These are phyloP conservation scores for Eupithecia dodoneata DNA, from an alignment of 2,888 invertebrate species.

Conservation along the genomic window DNA sequence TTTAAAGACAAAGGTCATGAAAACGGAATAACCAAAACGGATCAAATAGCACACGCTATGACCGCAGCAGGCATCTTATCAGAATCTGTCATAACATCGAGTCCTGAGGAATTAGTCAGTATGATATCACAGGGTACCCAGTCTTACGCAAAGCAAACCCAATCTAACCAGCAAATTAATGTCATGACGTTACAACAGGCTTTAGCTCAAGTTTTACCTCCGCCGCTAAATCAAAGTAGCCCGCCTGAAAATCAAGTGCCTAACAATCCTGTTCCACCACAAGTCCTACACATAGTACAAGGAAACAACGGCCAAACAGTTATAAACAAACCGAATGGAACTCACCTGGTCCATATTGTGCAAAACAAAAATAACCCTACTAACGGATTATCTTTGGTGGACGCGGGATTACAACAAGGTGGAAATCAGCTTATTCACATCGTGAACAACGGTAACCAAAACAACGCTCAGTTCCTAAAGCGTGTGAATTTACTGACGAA, in stretches of 20 bases:
- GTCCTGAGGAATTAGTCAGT: slow-evolving; percentile 77
- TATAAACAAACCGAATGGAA: slow-evolving; percentile 67
- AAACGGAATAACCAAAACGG: slow-evolving; percentile 54
- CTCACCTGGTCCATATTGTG: slow-evolving; percentile 78
- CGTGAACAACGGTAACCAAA: slow-evolving; percentile 76
- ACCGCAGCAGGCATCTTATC: slow-evolving; percentile 76
- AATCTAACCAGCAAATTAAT: slow-evolving; percentile 57
- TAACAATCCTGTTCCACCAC: slow-evolving; percentile 54
- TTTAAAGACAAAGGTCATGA: slow-evolving; percentile 19
- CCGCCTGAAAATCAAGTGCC: slow-evolving; percentile 60
- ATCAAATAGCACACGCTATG: slow-evolving; percentile 79
- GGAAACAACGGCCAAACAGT: slow-evolving; percentile 75
- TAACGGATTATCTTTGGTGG: slow-evolving; percentile 73
- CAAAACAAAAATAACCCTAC: slow-evolving; percentile 67
- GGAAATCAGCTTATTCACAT: slow-evolving; percentile 80
- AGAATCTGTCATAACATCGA: slow-evolving; percentile 54
- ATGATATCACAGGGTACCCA: slow-evolving; percentile 81
- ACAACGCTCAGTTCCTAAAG: slow-evolving; percentile 74
- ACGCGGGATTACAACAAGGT: slow-evolving; percentile 73
- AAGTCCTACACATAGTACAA: slow-evolving; percentile 80
- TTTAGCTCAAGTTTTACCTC: slow-evolving; percentile 77
- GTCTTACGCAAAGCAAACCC: slow-evolving; percentile 60
- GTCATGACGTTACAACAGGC: slow-evolving; percentile 79
- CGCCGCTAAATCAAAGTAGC: slow-evolving; percentile 70
- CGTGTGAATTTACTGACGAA: slow-evolving; percentile 80